A percentile compares a stretch with the other conserved stretches of the same genome.
phyloP scores from a whole-genome alignment of 2,113 vertebrate genomes.

The Planiliza haematocheilus region DNA sequence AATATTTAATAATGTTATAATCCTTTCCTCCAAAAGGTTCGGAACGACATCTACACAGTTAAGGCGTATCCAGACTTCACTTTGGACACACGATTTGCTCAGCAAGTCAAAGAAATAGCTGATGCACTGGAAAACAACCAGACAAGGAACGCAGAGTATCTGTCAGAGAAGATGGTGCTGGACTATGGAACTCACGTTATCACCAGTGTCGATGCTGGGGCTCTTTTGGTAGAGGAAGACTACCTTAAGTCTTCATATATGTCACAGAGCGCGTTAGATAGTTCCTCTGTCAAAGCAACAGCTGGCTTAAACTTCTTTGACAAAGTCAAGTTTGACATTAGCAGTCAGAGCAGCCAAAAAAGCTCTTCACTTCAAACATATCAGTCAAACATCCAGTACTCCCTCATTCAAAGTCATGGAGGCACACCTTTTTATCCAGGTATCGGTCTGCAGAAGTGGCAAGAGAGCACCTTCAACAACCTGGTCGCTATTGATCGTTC shows the following conservation, averaged over 20 bases:
- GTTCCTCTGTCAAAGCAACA: constrained; percentile 64
- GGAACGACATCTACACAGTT: constrained; percentile 89
- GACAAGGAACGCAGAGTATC: constrained; percentile 84
- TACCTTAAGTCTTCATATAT: constrained; percentile 85
- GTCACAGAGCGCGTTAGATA: constrained; percentile 69
- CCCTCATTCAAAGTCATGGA: constrained; percentile 86
- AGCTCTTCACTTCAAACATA: constrained; percentile 79
- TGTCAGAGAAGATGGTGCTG: constrained; percentile 89
- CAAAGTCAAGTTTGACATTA: constrained; percentile 73
- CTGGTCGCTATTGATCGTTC: constrained; percentile 90
- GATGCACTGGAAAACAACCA: constrained; percentile 92
- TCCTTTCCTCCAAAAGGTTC: constrained; percentile 79
- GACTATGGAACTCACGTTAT: constrained; percentile 91
- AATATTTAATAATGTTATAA: background rate
- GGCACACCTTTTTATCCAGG: constrained; percentile 90
- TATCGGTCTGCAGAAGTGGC: constrained; percentile 92
- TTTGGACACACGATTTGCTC: constrained; percentile 84
- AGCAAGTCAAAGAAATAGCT: constrained; percentile 84
- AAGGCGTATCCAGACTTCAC: constrained; percentile 83
- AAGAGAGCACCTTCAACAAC: constrained; percentile 88
- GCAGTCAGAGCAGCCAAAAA: constrained; percentile 9
- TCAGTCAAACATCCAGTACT: constrained; percentile 86
- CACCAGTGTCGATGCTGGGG: constrained; percentile 85
- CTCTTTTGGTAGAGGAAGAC: constrained; percentile 89
- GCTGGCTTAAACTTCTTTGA: constrained; percentile 85